phyloP scores from a whole-genome alignment of 1,140 invertebrate genomes.

The Zaprionus vittiger region DNA sequence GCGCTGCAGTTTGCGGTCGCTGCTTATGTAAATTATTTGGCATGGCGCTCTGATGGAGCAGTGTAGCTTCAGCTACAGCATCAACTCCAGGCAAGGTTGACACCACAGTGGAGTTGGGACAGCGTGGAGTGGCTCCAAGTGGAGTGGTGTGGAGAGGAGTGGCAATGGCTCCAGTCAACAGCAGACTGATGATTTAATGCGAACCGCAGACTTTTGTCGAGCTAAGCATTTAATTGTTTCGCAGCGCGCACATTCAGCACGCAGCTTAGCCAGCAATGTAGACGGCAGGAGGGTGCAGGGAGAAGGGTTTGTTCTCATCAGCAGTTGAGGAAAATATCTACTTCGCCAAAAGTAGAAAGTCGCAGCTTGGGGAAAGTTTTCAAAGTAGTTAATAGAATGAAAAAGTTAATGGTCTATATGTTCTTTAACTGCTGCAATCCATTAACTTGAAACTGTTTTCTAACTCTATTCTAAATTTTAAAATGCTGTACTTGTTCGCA shows the following conservation, averaged over 20 bases:
- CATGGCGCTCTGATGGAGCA: constrained; percentile 51
- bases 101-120: constrained; percentile 5
- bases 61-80: constrained; percentile 26
- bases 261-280: constrained; percentile 13
- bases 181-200: constrained; percentile 81
- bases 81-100: constrained; percentile 23
- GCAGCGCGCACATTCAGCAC: constrained; percentile 50
- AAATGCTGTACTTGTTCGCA: background rate
- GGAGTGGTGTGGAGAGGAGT: constrained; percentile 5
- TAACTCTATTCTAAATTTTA: background rate
- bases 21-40: constrained; percentile 82
- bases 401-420: background rate
- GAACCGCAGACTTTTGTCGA: constrained; percentile 80
- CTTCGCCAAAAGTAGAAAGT: background rate
- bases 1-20: constrained; percentile 70
- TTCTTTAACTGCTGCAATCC: background rate
- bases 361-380: background rate
- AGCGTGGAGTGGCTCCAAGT: background rate
- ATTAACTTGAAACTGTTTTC: background rate
- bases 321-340: background rate
- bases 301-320: background rate
- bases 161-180: constrained; percentile 48
- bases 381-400: background rate
- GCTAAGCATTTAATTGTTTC: constrained; percentile 83
- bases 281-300: background rate